phyloP scores from a whole-genome alignment of 2,113 vertebrate species.

The Atherinomorus stipes region DNA sequence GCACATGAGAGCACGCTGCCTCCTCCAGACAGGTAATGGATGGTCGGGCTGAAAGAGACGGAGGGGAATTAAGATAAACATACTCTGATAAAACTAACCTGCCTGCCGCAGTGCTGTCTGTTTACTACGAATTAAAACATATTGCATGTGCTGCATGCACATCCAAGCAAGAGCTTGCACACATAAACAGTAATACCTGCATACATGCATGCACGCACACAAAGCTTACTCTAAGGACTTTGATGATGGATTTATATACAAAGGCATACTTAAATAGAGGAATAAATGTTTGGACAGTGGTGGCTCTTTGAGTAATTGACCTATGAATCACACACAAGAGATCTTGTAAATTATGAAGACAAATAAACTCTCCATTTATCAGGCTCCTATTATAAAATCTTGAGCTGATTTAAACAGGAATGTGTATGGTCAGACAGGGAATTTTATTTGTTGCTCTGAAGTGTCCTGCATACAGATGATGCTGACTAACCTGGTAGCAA shows the following conservation, averaged over 20 bases:
- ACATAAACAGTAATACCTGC: conserved; percentile 21
- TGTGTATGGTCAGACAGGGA: conserved; percentile 59
- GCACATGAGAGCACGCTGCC: conserved; percentile 50
- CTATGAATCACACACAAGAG: conserved; percentile 77
- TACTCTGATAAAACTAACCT: conserved; percentile 72
- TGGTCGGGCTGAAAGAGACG: conserved; percentile 70
- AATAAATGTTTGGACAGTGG: conserved; percentile 75
- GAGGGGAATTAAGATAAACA: conserved; percentile 82
- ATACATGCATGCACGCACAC: conserved; percentile 7
- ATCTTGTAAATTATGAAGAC: conserved; percentile 75
- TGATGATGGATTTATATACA: conserved; percentile 76
- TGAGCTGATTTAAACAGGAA: conserved; percentile 70
- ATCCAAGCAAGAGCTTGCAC: conserved; percentile 15
- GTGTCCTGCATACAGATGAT: conserved; percentile 64
- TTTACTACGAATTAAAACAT: conserved; percentile 77
- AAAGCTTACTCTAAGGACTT: conserved; percentile 50
- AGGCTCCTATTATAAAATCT: conserved; percentile 68
- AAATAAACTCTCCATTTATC: conserved; percentile 76
- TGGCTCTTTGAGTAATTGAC: conserved; percentile 77
- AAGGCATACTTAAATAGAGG: conserved; percentile 64
- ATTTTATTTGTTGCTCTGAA: conserved; percentile 50
- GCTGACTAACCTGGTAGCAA: conserved; percentile 15
- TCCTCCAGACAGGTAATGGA: conserved; percentile 74
- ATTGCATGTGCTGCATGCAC: conserved; percentile 61
- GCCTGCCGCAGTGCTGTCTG: conserved; percentile 65